Conservation (phyloP, 2,113 vertebrate species). For the Beaufortia kweichowensis region DNA sequence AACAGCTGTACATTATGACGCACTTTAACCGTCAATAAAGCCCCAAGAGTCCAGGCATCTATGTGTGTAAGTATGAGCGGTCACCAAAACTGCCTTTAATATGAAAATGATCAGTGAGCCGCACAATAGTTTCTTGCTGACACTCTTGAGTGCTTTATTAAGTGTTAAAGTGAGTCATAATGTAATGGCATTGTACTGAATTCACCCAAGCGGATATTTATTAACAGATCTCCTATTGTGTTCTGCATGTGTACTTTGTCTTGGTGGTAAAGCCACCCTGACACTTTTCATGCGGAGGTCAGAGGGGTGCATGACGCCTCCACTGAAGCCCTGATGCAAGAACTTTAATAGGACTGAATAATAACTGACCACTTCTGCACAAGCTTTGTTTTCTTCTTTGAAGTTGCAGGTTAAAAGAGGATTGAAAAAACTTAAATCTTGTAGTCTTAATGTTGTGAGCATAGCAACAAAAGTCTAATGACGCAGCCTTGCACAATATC, state of each 20-base stretch:
- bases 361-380: not conserved
- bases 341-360: not conserved
- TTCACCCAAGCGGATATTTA: too few relatives aligned
- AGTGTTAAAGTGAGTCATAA: too few relatives aligned
- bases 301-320: not conserved
- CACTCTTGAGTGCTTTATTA: too few relatives aligned
- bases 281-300: not conserved
- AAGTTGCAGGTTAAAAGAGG: not conserved
- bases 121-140: too few relatives aligned
- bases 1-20: too few relatives aligned
- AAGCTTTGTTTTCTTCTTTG: conserved; percentile 1
- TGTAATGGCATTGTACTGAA: too few relatives aligned
- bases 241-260: not conserved
- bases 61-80: too few relatives aligned
- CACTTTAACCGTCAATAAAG: too few relatives aligned
- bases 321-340: not conserved
- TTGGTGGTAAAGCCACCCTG: not conserved
- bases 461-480: conserved; percentile 37
- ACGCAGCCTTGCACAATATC: not conserved
- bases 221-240: too few relatives aligned
- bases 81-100: too few relatives aligned
- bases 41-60: too few relatives aligned
- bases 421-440: not conserved
- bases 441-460: not conserved
- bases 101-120: too few relatives aligned